Conservation (phyloP, 2,888 invertebrate genomes). For the Drosophila infuscata region DNA sequence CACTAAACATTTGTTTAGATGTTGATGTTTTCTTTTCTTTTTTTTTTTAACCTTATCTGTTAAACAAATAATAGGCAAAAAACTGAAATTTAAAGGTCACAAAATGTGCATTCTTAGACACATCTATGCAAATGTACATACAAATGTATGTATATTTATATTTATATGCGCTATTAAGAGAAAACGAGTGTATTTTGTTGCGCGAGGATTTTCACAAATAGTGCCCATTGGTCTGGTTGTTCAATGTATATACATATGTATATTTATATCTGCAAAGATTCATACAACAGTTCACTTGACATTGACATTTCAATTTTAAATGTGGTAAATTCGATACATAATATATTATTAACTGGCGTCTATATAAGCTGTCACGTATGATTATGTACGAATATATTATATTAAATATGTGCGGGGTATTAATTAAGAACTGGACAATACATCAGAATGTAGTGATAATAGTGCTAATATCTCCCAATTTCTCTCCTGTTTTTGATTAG, state of each 20-base stretch:
- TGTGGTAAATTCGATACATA: not conserved
- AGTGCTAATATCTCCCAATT: not conserved
- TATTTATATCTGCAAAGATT: slow-evolving; percentile 3
- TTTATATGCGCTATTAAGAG: not conserved
- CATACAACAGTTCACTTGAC: slow-evolving; percentile 23
- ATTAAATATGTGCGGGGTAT: not conserved
- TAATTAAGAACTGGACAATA: not conserved
- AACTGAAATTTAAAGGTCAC: slow-evolving; percentile 71
- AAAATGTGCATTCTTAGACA: slow-evolving; percentile 26
- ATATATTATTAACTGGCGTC: not conserved
- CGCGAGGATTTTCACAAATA: slow-evolving; percentile 27
- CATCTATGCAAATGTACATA: slow-evolving; percentile 8
- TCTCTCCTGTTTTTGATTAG: not conserved
- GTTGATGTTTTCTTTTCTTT: slow-evolving; percentile 16
- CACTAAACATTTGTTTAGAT: slow-evolving; percentile 10
- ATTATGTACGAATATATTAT: not conserved
- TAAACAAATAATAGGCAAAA: slow-evolving; percentile 27
- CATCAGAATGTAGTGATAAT: not conserved
- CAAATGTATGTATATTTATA: not conserved
- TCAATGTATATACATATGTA: slow-evolving; percentile 5
- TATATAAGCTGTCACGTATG: not conserved
- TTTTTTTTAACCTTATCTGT: slow-evolving; percentile 9
- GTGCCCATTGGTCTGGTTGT: slow-evolving; percentile 22
- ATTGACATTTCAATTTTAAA: not conserved
- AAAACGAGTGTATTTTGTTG: slow-evolving; percentile 13